These are phyloP conservation scores for Acronicta alni DNA, from an alignment of 2,888 invertebrate species.

Conservation along the genomic window DNA sequence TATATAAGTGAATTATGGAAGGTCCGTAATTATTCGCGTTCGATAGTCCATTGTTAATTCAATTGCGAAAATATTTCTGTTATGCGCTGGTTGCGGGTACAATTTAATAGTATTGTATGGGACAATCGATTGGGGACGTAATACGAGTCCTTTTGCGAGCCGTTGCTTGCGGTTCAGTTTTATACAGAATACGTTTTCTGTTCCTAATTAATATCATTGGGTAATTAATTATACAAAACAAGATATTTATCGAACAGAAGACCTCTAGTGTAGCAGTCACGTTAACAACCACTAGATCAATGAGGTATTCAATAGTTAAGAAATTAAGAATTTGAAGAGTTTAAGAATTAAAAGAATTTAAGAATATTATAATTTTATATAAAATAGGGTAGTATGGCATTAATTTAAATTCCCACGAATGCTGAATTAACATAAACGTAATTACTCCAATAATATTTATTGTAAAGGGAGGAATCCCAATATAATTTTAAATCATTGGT, in stretches of 20 bases:
- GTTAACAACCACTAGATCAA: too few relatives aligned
- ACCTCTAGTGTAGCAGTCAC: too few relatives aligned
- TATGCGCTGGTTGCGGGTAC: conserved; percentile 66
- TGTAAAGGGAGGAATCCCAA: conserved; percentile 4
- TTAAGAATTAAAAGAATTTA: too few relatives aligned
- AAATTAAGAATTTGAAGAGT: too few relatives aligned
- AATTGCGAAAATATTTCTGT: conserved; percentile 68
- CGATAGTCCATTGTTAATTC: conserved; percentile 64
- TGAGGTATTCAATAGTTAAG: too few relatives aligned
- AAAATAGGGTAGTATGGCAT: neutral
- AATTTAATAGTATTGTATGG: conserved; percentile 74
- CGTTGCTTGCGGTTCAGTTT: conserved; percentile 58
- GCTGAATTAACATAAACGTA: conserved; percentile 10
- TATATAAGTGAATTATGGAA: conserved; percentile 38
- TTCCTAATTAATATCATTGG: too few relatives aligned
- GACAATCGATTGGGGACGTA: conserved; percentile 67
- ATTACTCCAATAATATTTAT: conserved; percentile 12
- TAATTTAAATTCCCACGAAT: conserved; percentile 10
- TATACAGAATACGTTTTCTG: conserved; percentile 6
- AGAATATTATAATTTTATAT: too few relatives aligned
- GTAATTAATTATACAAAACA: too few relatives aligned
- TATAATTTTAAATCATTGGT: conserved; percentile 10
- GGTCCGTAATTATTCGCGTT: conserved; percentile 44
- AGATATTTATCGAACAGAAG: too few relatives aligned
- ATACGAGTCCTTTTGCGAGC: conserved; percentile 61